These are phyloP conservation scores for Aspidapion aeneum DNA, from an alignment of 2,888 invertebrate genomes.

Conservation along the genomic window DNA sequence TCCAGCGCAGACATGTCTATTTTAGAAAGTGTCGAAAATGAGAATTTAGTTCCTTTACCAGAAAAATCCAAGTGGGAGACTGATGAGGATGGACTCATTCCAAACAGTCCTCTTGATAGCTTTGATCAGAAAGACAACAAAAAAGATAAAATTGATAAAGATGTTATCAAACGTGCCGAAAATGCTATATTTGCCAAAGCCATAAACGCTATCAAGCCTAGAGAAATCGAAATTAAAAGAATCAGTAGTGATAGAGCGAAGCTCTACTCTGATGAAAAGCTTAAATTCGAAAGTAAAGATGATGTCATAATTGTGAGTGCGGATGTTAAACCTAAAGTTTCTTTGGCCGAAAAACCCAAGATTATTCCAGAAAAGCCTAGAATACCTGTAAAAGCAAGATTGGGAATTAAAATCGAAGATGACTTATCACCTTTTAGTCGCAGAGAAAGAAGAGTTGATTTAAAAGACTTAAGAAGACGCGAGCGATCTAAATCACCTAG, in stretches of 20 bases:
- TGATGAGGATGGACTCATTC: conserved; percentile 55
- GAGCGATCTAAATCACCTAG: conserved; percentile 35
- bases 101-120: conserved; percentile 32
- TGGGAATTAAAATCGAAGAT: conserved; percentile 73
- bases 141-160: conserved; percentile 72
- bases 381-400: conserved; percentile 73
- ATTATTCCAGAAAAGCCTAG: conserved; percentile 40
- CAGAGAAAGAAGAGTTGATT: conserved; percentile 43
- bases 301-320: conserved; percentile 14
- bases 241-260: conserved; percentile 67
- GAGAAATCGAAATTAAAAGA: conserved; percentile 71
- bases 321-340: conserved; percentile 1
- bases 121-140: conserved; percentile 37
- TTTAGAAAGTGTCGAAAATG: conserved; percentile 51
- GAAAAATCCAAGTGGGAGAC: conserved; percentile 89
- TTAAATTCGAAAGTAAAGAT: conserved; percentile 13
- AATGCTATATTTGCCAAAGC: conserved; percentile 90
- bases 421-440: conserved; percentile 50
- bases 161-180: conserved; percentile 87
- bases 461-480: conserved; percentile 37
- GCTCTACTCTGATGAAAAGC: conserved; percentile 55
- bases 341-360: conserved; percentile 21
- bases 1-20: conserved; percentile 54
- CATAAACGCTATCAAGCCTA: conserved; percentile 72
- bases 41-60: conserved; percentile 70